Conservation (phyloP, 1,140 invertebrate genomes). For the Phenacoccus solenopsis region DNA sequence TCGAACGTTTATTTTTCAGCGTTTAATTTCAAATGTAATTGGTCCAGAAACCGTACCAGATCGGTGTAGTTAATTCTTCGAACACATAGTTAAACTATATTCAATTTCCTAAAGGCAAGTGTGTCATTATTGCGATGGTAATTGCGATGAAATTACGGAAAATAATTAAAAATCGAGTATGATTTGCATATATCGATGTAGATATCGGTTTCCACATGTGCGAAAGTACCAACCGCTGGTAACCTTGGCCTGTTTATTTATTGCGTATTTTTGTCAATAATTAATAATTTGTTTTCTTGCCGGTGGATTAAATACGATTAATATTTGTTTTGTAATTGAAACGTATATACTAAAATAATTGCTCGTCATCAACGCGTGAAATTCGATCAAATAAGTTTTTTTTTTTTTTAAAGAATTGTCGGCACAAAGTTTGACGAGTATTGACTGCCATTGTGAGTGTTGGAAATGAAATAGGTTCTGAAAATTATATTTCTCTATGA, state of each 20-base stretch:
- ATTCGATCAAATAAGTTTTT: too few relatives aligned
- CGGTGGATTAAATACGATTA: neutral
- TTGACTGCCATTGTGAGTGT: too few relatives aligned
- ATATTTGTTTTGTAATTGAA: neutral
- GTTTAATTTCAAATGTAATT: too few relatives aligned
- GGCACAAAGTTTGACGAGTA: too few relatives aligned
- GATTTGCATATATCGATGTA: neutral
- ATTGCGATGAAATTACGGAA: neutral
- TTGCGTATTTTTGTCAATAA: neutral
- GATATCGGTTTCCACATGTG: neutral
- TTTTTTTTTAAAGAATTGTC: too few relatives aligned
- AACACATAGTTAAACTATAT: constrained; percentile 23
- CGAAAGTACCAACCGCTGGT: neutral
- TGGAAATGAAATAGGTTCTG: too few relatives aligned
- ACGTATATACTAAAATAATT: neutral
- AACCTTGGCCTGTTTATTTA: neutral
- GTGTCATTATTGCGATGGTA: neutral
- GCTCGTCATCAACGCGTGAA: neutral
- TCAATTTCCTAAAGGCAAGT: constrained; percentile 21
- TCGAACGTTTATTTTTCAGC: neutral
- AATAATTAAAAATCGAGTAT: constrained; percentile 1
- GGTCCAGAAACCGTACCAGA: neutral
- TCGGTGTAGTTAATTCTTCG: constrained; percentile 19
- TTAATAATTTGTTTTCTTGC: neutral
- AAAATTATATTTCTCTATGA: too few relatives aligned